These are phyloP conservation scores for Manduca sexta DNA, from an alignment of 1,140 invertebrate genomes.

Conservation along the genomic window DNA sequence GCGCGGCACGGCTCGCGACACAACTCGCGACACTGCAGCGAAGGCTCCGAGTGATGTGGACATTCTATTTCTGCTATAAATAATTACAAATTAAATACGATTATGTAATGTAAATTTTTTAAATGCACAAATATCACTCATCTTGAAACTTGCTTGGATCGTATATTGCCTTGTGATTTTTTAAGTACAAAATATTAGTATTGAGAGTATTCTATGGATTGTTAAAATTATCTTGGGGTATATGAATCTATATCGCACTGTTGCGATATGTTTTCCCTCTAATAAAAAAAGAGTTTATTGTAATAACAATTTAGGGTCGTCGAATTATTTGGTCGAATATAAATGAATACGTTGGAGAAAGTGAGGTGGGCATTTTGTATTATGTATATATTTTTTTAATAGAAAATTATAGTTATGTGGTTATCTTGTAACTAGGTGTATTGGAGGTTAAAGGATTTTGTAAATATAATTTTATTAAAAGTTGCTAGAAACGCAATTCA, in stretches of 20 bases:
- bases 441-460: conserved; percentile 27
- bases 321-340: neutral
- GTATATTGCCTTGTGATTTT: conserved; percentile 47
- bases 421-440: conserved; percentile 19
- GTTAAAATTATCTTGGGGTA: conserved; percentile 22
- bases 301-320: neutral
- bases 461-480: conserved; percentile 42
- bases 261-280: conserved; percentile 7
- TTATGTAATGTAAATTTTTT: conserved; percentile 19
- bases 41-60: too few species aligned
- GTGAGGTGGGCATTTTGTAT: conserved; percentile 30
- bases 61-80: neutral
- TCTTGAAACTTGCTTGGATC: conserved; percentile 27
- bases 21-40: too few species aligned
- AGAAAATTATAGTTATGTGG: conserved; percentile 22
- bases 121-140: conserved; percentile 44
- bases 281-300: neutral
- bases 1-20: too few species aligned
- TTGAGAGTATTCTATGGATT: conserved; percentile 36
- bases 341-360: conserved; percentile 5
- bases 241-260: conserved; percentile 12
- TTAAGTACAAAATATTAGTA: conserved; percentile 46
- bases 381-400: conserved; percentile 32
- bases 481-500: conserved; percentile 21
- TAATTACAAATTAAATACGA: neutral